Conservation (phyloP, 1,140 invertebrate genomes). For the Nylanderia fulva region DNA sequence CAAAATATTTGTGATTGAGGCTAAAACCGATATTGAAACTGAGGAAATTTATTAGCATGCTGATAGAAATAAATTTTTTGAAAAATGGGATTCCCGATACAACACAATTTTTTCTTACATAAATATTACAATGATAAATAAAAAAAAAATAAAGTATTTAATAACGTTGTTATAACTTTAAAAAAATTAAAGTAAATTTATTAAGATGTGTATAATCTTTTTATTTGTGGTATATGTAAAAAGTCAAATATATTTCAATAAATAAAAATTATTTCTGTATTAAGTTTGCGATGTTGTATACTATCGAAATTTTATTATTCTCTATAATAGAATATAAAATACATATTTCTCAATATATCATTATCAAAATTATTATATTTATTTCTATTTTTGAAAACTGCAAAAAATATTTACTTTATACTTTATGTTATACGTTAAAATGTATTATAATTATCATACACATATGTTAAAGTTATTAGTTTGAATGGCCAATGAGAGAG, state of each 20-base stretch:
- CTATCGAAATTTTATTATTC: not conserved
- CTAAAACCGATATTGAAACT: no score
- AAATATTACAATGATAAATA: not conserved
- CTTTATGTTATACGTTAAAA: not conserved
- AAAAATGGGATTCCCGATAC: not conserved
- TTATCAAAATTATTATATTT: not conserved
- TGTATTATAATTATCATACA: slow-evolving; percentile 1
- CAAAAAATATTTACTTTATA: not conserved
- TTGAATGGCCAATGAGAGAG: not conserved
- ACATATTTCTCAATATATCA: not conserved
- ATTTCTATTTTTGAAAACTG: not conserved
- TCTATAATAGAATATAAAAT: not conserved
- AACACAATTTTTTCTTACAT: not conserved
- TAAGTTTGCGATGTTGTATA: not conserved
- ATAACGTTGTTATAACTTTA: not conserved
- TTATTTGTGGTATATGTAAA: not conserved
- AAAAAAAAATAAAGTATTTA: not conserved
- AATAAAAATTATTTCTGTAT: not conserved
- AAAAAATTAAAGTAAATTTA: no score
- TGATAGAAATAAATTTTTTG: not conserved
- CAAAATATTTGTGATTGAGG: slow-evolving; percentile 19
- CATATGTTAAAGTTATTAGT: not conserved
- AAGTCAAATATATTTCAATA: not conserved
- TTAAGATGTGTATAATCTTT: not conserved
- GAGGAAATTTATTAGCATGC: not conserved